These are phyloP conservation scores for Crenuchus spilurus DNA, from an alignment of 2,797 vertebrate genomes.

Conservation along the genomic window DNA sequence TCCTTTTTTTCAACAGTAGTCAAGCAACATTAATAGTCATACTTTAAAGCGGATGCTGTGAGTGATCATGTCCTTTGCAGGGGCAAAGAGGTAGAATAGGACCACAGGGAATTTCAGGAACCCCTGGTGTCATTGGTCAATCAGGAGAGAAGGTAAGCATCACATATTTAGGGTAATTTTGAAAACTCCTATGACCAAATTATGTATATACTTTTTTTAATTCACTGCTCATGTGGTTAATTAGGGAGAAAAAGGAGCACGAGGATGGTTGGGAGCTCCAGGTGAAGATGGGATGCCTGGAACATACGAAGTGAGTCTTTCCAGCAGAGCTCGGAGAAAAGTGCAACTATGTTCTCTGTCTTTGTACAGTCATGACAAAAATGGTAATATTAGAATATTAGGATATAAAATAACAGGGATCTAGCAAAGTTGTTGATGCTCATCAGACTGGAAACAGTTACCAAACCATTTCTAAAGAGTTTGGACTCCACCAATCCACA, in stretches of 20 bases:
- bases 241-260: conserved; percentile 52
- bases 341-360: background rate
- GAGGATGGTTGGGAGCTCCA: conserved; percentile 50
- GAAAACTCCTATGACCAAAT: too few relatives aligned
- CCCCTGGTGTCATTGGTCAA: conserved; percentile 38
- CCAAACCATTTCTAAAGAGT: too few relatives aligned
- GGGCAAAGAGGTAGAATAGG: conserved; percentile 36
- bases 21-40: background rate
- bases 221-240: background rate
- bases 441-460: too few relatives aligned
- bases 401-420: too few relatives aligned
- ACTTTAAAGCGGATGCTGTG: background rate
- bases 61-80: background rate
- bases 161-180: background rate
- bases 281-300: conserved; percentile 34
- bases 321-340: too few relatives aligned
- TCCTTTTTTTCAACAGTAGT: background rate
- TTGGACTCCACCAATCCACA: too few relatives aligned
- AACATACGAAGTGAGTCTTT: conserved; percentile 40
- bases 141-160: conserved; percentile 45
- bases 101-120: conserved; percentile 35
- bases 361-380: too few relatives aligned
- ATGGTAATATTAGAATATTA: too few relatives aligned
- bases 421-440: too few relatives aligned
- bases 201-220: too few relatives aligned